Percentiles rank a stretch among this genome's conserved stretches.
These are phyloP conservation scores for Andrena trimmerana DNA, from an alignment of 2,888 invertebrate genomes.

Conservation along the genomic window DNA sequence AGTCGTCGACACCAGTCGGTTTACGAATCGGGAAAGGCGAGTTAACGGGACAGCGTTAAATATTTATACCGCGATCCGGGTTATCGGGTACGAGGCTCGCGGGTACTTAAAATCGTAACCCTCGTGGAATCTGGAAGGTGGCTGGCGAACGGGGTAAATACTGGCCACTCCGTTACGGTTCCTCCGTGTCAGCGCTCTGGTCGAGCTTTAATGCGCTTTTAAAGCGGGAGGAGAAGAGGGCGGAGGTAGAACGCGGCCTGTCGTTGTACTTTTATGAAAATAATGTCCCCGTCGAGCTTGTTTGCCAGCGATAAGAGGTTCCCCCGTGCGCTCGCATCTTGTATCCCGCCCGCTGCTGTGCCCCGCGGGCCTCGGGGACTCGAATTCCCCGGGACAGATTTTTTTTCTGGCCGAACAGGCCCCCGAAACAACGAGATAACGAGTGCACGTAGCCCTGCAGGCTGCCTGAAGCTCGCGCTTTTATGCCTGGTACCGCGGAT, in stretches of 20 bases:
- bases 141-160: background rate
- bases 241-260: background rate
- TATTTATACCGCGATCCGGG: constrained; percentile 58
- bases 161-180: background rate
- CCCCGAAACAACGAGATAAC: constrained; percentile 65
- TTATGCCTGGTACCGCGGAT: constrained; percentile 55
- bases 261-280: constrained; percentile 44
- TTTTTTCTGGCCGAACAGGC: constrained; percentile 41
- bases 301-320: constrained; percentile 59
- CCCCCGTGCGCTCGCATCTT: constrained; percentile 30
- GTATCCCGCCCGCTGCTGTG: constrained; percentile 23
- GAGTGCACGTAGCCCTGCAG: constrained; percentile 53
- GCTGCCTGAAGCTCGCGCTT: constrained; percentile 23
- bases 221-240: background rate
- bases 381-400: constrained; percentile 48
- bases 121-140: constrained; percentile 7
- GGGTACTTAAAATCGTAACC: constrained; percentile 24
- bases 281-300: constrained; percentile 48
- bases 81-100: constrained; percentile 43
- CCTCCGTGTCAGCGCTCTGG: background rate
- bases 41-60: constrained; percentile 56
- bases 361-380: constrained; percentile 36
- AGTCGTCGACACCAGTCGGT: constrained; percentile 52
- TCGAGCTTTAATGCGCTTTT: background rate
- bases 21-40: constrained; percentile 51